These are phyloP conservation scores for Drosophila littoralis DNA, from an alignment of 1,140 invertebrate genomes.

Conservation along the genomic window DNA sequence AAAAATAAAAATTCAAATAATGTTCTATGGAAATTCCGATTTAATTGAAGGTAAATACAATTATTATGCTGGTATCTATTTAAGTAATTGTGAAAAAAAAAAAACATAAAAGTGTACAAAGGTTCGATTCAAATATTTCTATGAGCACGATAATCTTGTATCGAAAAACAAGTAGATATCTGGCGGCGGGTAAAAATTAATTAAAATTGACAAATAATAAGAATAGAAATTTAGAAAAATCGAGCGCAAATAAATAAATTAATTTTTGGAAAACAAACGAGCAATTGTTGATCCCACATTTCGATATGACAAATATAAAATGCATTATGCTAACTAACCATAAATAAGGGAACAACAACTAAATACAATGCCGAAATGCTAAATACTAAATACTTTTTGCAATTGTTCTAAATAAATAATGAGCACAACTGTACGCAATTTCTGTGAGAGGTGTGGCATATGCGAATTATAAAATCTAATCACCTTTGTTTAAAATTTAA, in stretches of 20 bases:
- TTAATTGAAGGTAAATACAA: constrained; percentile 38
- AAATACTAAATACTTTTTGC: constrained; percentile 63
- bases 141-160: constrained; percentile 1
- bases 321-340: constrained; percentile 52
- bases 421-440: constrained; percentile 62
- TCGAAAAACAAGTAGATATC: constrained; percentile 5
- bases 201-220: constrained; percentile 59
- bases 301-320: constrained; percentile 52
- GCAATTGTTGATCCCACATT: constrained; percentile 61
- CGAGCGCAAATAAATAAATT: constrained; percentile 49
- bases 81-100: constrained; percentile 35
- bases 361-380: constrained; percentile 57
- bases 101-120: constrained; percentile 5
- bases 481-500: constrained; percentile 84
- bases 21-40: constrained; percentile 1
- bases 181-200: constrained; percentile 50
- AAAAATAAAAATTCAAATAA: not conserved
- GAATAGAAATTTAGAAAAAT: constrained; percentile 39
- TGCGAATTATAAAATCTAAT: constrained; percentile 80
- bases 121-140: constrained; percentile 11
- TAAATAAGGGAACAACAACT: constrained; percentile 61
- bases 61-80: constrained; percentile 43
- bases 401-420: constrained; percentile 78
- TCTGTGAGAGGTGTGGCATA: constrained; percentile 29
- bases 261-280: constrained; percentile 33